Conservation (phyloP, 2,113 vertebrate genomes). For the Aphelocoma coerulescens region DNA sequence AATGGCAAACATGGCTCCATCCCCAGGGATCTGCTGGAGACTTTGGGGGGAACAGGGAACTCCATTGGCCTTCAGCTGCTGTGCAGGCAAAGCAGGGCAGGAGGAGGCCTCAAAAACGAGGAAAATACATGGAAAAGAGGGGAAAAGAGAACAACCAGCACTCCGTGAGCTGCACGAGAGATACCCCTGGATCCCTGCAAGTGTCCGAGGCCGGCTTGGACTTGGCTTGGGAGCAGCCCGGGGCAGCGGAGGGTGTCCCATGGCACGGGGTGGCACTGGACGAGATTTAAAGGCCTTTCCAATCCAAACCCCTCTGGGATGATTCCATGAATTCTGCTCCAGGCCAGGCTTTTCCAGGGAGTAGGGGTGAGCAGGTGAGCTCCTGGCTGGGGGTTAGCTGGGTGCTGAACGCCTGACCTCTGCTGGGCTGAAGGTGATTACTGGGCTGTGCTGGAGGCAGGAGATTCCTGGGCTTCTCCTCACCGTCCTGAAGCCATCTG, state of each 20-base stretch:
- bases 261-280: accelerated
- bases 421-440: neutral
- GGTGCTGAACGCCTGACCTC: neutral
- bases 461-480: neutral
- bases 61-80: accelerated
- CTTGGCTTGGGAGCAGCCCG: neutral
- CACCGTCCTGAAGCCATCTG: neutral
- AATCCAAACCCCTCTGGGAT: accelerated
- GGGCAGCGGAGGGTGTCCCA: neutral
- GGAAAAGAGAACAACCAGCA: accelerated
- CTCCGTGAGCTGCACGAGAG: neutral
- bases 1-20: accelerated
- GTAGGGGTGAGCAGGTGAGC: neutral
- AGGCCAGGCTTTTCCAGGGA: neutral
- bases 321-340: too few species aligned
- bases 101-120: neutral
- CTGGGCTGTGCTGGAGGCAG: neutral
- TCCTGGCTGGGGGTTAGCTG: neutral
- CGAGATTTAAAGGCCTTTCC: neutral
- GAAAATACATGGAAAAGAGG: neutral
- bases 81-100: neutral
- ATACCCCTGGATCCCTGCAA: neutral
- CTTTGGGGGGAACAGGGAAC: neutral
- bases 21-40: too few species aligned
- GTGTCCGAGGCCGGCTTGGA: accelerated